phyloP scores from a whole-genome alignment of 2,113 vertebrate species.

The Capreolus pygargus region DNA sequence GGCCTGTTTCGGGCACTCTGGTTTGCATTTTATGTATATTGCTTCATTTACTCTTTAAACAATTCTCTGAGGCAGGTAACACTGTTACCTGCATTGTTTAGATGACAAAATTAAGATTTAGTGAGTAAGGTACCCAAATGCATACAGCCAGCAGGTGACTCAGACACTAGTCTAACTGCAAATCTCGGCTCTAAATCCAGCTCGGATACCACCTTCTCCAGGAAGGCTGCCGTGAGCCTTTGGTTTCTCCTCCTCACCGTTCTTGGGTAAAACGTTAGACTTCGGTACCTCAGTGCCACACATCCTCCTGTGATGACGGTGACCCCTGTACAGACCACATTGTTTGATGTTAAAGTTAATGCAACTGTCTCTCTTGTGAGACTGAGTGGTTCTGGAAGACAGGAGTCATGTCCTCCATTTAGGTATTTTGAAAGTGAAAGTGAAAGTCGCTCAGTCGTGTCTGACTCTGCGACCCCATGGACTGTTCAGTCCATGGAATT shows the following conservation, averaged over 20 bases:
- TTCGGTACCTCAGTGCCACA: background rate
- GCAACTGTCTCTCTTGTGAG: background rate
- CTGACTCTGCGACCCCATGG: background rate
- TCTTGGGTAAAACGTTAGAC: background rate
- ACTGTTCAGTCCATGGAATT: background rate
- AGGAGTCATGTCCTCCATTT: background rate
- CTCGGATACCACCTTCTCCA: background rate
- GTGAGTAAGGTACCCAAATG: background rate
- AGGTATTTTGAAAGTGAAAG: background rate
- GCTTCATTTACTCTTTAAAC: background rate
- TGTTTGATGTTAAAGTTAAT: accelerated
- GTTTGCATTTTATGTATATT: background rate
- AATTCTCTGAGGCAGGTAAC: background rate
- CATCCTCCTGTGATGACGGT: no score
- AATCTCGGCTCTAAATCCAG: background rate
- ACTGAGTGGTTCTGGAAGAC: background rate
- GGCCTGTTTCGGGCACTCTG: background rate
- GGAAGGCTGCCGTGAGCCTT: background rate
- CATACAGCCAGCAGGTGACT: background rate
- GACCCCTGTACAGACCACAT: background rate
- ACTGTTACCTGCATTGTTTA: background rate
- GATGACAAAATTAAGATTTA: background rate
- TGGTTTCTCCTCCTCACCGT: background rate
- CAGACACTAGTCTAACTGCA: background rate
- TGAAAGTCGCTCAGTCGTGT: background rate